Evolutionary conservation across 1,140 invertebrate genomes (phyloP).

Genomic region (Achatina immaculata): DNA sequence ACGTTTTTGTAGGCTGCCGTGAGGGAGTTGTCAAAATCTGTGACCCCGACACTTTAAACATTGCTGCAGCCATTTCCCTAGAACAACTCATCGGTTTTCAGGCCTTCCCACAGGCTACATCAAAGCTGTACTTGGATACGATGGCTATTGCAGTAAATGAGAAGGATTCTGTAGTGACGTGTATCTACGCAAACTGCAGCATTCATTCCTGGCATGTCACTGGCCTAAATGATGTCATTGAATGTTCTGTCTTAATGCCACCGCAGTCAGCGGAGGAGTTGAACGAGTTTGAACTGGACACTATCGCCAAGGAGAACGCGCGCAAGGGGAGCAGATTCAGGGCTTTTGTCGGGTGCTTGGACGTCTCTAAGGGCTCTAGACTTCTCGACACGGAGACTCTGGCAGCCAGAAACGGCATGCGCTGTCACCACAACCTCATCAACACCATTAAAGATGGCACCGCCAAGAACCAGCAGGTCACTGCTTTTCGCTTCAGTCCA

Average conservation of each 20-base stretch:
- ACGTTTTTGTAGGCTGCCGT: conserved; percentile 13
- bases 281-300: background rate
- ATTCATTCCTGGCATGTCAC: conserved; percentile 25
- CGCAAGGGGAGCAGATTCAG: background rate
- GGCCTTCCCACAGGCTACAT: background rate
- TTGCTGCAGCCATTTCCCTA: background rate
- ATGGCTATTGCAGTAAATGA: conserved; percentile 2
- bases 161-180: conserved; percentile 16
- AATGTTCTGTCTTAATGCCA: background rate
- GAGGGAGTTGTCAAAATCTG: conserved; percentile 28
- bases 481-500: background rate
- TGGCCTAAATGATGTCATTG: background rate
- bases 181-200: conserved; percentile 8
- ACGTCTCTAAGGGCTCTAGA: background rate
- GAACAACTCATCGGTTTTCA: background rate
- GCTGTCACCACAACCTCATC: background rate
- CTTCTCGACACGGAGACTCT: background rate
- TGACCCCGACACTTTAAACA: background rate
- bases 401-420: too few relatives aligned
- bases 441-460: background rate
- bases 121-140: background rate
- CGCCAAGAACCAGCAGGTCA: background rate
- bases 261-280: background rate
- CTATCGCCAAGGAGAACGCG: background rate
- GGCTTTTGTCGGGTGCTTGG: background rate